These are phyloP conservation scores for Ptiloglossa arizonensis DNA, from an alignment of 1,140 invertebrate species.

Conservation along the genomic window DNA sequence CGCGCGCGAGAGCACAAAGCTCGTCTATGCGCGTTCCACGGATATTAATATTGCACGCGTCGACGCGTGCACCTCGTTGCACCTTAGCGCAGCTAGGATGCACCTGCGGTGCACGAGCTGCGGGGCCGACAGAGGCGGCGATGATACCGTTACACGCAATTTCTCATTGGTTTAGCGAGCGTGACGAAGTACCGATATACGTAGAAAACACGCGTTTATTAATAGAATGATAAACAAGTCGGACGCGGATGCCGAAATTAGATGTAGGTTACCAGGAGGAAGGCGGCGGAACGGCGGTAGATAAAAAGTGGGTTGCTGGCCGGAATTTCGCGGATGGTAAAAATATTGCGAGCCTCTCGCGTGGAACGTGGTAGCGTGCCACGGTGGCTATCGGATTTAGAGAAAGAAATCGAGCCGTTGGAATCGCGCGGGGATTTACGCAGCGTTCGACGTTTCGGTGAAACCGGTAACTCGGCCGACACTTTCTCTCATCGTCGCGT, in stretches of 20 bases:
- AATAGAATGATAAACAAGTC: slow-evolving; percentile 50
- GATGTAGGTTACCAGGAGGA: slow-evolving; percentile 26
- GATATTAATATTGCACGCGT: slow-evolving; percentile 20
- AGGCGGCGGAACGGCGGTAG: not conserved
- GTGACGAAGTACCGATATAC: slow-evolving; percentile 37
- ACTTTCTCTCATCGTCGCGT: too few relatives aligned
- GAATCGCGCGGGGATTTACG: too few relatives aligned
- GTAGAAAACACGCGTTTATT: slow-evolving; percentile 24
- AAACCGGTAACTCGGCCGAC: too few relatives aligned
- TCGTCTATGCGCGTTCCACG: too few relatives aligned
- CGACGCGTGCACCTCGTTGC: not conserved
- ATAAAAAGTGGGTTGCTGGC: slow-evolving; percentile 3
- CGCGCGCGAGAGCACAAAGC: too few relatives aligned
- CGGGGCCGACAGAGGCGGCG: not conserved
- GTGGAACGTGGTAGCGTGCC: not conserved
- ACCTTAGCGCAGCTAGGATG: slow-evolving; percentile 15
- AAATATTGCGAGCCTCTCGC: slow-evolving; percentile 3
- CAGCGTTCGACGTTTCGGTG: too few relatives aligned
- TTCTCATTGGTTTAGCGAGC: slow-evolving; percentile 33
- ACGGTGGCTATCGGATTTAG: not conserved
- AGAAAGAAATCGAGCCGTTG: too few relatives aligned
- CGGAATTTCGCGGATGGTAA: slow-evolving; percentile 1
- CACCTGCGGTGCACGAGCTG: not conserved
- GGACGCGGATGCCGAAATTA: slow-evolving; percentile 30
- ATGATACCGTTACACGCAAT: slow-evolving; percentile 36